These are phyloP conservation scores for Dyspetes luteomarginatus DNA, from an alignment of 2,888 invertebrate genomes.

Conservation along the genomic window DNA sequence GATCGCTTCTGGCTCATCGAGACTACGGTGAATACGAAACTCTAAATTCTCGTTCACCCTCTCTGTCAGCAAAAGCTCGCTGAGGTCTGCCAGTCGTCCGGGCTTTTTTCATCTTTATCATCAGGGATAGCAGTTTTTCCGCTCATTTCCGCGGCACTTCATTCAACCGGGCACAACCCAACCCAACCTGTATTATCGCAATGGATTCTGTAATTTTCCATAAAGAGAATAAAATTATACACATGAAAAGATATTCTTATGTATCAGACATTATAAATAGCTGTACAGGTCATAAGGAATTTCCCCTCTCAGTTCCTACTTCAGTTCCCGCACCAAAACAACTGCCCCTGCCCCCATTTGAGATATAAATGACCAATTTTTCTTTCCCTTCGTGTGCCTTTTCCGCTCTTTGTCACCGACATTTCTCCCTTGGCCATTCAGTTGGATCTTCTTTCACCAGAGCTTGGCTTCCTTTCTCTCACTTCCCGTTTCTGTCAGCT, in stretches of 20 bases:
- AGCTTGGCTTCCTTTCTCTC: constrained; percentile 7
- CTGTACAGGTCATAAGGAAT: too few species aligned
- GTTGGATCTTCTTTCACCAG: background rate
- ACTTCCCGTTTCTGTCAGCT: constrained; percentile 15
- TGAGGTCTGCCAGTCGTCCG: constrained; percentile 3
- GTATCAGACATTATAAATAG: too few species aligned
- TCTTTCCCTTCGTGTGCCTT: constrained; percentile 11
- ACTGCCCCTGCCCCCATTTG: background rate
- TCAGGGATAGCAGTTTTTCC: background rate
- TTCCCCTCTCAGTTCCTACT: too few species aligned
- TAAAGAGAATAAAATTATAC: too few species aligned
- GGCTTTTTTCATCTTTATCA: background rate
- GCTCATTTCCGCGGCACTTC: background rate
- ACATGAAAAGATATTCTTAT: too few species aligned
- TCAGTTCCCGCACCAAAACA: constrained; percentile 15
- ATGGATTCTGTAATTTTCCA: too few species aligned
- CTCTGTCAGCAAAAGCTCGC: background rate
- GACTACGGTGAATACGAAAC: constrained; percentile 32
- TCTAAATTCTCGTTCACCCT: background rate
- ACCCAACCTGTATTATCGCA: too few species aligned
- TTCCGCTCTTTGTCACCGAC: background rate
- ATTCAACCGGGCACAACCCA: too few species aligned
- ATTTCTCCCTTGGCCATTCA: constrained; percentile 25
- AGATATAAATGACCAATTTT: constrained; percentile 18
- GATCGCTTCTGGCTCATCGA: constrained; percentile 39